These are phyloP conservation scores for Caenorhabditis brenneri DNA, from an alignment of 1,140 invertebrate genomes.

Conservation along the genomic window DNA sequence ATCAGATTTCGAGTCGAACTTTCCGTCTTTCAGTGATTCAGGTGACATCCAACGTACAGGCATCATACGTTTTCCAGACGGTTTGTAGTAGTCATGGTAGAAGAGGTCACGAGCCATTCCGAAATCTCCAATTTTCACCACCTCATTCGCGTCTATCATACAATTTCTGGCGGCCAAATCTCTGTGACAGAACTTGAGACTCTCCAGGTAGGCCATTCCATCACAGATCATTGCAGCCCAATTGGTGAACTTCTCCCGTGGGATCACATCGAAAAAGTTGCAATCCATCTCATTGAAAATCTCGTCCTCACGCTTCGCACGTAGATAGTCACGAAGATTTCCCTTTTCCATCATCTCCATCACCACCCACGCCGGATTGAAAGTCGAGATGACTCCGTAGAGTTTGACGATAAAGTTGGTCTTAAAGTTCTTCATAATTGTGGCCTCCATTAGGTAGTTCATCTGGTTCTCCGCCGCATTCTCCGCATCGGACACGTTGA, in stretches of 20 bases:
- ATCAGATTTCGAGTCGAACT: conserved; percentile 88
- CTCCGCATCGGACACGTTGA: conserved; percentile 83
- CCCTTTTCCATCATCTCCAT: conserved; percentile 95
- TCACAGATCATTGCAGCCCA: conserved; percentile 98
- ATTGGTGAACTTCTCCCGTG: conserved; percentile 69
- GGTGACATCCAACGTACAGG: conserved; percentile 91
- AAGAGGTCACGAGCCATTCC: conserved; percentile 88
- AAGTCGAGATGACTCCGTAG: conserved; percentile 88
- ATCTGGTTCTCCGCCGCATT: conserved; percentile 79
- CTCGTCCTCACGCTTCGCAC: conserved; percentile 61
- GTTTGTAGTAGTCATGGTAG: conserved; percentile 92
- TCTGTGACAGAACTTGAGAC: conserved; percentile 93
- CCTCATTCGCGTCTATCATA: conserved; percentile 83
- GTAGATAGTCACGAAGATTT: conserved; percentile 88
- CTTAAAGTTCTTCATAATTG: conserved; percentile 73
- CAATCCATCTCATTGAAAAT: conserved; percentile 66
- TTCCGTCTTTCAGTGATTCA: conserved; percentile 91
- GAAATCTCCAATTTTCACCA: conserved; percentile 69
- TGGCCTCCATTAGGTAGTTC: conserved; percentile 54
- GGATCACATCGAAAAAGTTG: conserved; percentile 45
- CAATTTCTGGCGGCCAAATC: conserved; percentile 96
- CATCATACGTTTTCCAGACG: conserved; percentile 82
- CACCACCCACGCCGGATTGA: conserved; percentile 86
- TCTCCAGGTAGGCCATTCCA: conserved; percentile 93
- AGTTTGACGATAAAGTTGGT: conserved; percentile 91